Base-by-base conservation (phyloP, 2,888 invertebrate species). In the Cheilosia urbana region DNA sequence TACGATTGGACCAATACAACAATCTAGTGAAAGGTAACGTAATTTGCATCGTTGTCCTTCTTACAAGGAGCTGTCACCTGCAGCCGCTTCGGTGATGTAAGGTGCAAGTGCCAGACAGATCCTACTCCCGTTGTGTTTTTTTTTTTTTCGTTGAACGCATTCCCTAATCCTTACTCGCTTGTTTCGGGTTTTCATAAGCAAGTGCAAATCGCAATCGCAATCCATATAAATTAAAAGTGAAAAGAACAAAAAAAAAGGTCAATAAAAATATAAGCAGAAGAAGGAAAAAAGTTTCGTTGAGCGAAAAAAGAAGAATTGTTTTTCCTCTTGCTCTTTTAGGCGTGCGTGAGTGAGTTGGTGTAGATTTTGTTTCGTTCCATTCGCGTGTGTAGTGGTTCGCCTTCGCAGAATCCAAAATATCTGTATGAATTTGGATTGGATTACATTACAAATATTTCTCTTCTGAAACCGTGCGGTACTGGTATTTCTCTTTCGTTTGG, bases 11-110 rank as follows among this genome's bases (percentile, higher is more conserved):
- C 45, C 19, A 34, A 42, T 11, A 15, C 51, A 24, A 65, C 55
- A 77, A 47, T 66, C 27, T 68, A 11, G 68, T 68, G 51, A 73
- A 79, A 73, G 78, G 83, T 55, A 24, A 62, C 34, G 57, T 68
- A 72, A 68, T 57, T 72, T 17, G 21, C 37, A 34, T 42, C 19
- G n/a, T 47, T 55, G n/a, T 21, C 42, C 45, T 58, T 58, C 58
- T 30, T 19, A 15, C n/a, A 24, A 49, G 57, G 49, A 84, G 75
- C 66, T 80, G 80, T 76, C 80, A 85, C 65, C 76, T 72, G 80
- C 71, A 79, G 53, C 66, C 68, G 75, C 66, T 60, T 72, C 60
- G 66, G 84, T 85, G 84, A 85, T 85, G 80, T 85, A 85, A 85
- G 80, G 80, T 75, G 84, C 47, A 85, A 76, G 80, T 75, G 84